Evolutionary conservation across 30 jellyfish, hydroid and myxozoan genomes (phyloP), one percentile per base, ranked within the genome.

Genomic region (Hydractinia symbiolongicarpus): DNA sequence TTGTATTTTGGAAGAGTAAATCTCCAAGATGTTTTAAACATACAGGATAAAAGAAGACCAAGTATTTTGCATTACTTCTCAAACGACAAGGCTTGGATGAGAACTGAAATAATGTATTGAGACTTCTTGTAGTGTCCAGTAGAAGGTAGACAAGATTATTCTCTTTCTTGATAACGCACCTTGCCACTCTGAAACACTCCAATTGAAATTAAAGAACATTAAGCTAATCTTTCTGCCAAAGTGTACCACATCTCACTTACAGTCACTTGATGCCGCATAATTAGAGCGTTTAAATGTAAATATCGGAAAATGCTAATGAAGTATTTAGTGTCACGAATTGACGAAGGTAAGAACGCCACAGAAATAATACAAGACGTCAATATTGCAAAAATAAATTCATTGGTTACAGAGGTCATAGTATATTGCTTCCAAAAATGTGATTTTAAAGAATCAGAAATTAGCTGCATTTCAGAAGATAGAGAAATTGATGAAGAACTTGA

Each of bases 161-260:
- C 72, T 84, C 21, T 78, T 84, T 58, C 50, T 85, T 51, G 95
- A 85, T 85, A 66, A 85, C 60, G 90, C 95, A 44, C 93, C 95
- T 14, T 66, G 95, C 61, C 95, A 85, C 83, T 79, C 91, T 20
- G 84, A 80, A 4, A 81, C 55, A 40, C 88, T 82, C 15, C 53
- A 51, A 9, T 66, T 40, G 4, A 54, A n/a, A 51, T 77, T 74
- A 21, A 56, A 81, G 14, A 76, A 77, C 90, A 74, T 53, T 68
- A 83, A 64, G 58, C 50, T 83, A 7, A 68, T 40, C n/a, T 30
- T 76, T 78, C 54, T 84, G 13, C 89, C 89, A 8, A 82, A 72
- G 54, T 71, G 73, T 60, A 82, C 88, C 8, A 84, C 83, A 58
- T 84, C 89, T 19, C 83, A 61, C 49, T 20, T 66, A 61, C 93